phyloP scores from a whole-genome alignment of 2,797 vertebrate genomes.

The Phoxinus dragarum region DNA sequence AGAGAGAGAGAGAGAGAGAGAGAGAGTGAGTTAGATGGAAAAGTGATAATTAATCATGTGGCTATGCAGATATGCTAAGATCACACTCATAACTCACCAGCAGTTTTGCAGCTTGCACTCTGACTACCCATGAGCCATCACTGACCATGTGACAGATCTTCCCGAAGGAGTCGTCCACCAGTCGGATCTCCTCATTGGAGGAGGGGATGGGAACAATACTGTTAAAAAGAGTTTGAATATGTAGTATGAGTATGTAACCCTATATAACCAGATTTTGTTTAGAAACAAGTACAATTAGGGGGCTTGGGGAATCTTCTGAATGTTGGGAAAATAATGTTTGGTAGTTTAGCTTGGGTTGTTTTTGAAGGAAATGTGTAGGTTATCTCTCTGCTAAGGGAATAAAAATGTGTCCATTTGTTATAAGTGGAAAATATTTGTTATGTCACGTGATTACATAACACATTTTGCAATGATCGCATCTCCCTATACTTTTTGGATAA shows the following conservation, averaged over 20 bases:
- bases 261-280: neutral
- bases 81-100: conserved; percentile 80
- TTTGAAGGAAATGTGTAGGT: neutral
- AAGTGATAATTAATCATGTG: neutral
- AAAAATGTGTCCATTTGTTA: neutral
- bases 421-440: neutral
- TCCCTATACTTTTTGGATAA: neutral
- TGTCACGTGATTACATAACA: neutral
- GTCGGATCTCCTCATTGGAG: conserved; percentile 95
- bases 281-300: neutral
- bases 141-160: conserved; percentile 99
- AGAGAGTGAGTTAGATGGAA: no score
- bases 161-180: conserved; percentile 95
- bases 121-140: conserved; percentile 95
- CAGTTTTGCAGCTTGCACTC: conserved; percentile 94
- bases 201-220: conserved; percentile 98
- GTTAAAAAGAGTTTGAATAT: conserved; percentile 32
- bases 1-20: no score
- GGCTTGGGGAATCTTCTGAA: neutral
- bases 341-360: neutral
- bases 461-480: neutral
- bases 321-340: neutral
- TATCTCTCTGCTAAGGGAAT: neutral
- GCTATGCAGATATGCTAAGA: neutral
- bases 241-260: neutral